A percentile compares a stretch with the other conserved stretches of the same genome.
Conservation (phyloP, 2,888 invertebrate species). For the Homarus gammarus region DNA sequence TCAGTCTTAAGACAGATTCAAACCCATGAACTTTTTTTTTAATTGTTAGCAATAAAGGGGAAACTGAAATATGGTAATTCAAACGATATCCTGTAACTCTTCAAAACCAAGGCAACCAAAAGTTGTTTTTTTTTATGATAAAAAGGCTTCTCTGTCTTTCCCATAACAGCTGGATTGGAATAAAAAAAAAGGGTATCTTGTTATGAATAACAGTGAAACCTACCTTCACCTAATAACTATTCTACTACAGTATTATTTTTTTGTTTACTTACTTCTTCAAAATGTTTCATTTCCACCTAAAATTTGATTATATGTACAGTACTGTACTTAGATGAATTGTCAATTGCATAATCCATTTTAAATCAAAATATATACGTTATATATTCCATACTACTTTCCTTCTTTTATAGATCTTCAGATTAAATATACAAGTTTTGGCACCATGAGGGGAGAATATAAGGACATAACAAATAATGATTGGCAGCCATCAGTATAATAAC, state of each 20-base stretch:
- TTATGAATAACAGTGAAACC: not conserved
- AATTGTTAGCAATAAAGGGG: too few relatives aligned
- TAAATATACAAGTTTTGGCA: conserved; percentile 7
- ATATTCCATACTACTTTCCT: not conserved
- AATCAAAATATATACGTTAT: not conserved
- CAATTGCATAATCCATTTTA: not conserved
- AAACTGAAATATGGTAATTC: too few relatives aligned
- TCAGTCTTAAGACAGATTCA: too few relatives aligned
- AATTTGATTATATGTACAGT: not conserved
- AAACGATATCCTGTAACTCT: too few relatives aligned
- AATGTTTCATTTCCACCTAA: conserved; percentile 5
- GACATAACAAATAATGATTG: conserved; percentile 37
- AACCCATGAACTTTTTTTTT: too few relatives aligned
- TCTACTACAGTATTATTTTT: not conserved
- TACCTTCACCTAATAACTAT: not conserved
- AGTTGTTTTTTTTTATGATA: too few relatives aligned
- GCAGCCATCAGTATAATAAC: conserved; percentile 66
- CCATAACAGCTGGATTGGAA: too few relatives aligned
- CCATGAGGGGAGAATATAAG: not conserved
- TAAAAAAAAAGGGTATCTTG: conserved; percentile 2
- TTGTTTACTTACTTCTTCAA: not conserved
- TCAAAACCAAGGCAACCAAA: too few relatives aligned
- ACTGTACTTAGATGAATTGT: too few relatives aligned
- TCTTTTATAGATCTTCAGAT: not conserved
- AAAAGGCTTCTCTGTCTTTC: too few relatives aligned